Evolutionary conservation across 1,140 invertebrate genomes (phyloP).

Genomic region (Hesperophylax magnus): DNA sequence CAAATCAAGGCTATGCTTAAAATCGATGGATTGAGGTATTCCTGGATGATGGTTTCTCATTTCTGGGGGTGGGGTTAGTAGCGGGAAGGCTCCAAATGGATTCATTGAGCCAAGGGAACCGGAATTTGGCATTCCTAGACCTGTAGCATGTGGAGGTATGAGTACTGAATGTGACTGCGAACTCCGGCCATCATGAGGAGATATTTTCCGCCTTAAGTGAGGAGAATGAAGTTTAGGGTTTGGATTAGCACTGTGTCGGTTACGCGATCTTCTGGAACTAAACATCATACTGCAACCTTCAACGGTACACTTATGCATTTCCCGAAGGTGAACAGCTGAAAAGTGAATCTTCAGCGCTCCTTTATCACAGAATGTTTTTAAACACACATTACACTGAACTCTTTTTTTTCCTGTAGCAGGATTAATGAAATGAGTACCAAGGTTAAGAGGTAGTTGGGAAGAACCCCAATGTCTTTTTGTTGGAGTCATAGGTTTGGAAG

Average conservation of each 20-base stretch:
- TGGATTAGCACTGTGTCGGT: conserved; percentile 97
- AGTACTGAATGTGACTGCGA: conserved; percentile 87
- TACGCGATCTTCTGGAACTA: conserved; percentile 94
- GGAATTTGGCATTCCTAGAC: conserved; percentile 70
- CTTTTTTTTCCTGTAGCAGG: conserved; percentile 94
- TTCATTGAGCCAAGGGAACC: conserved; percentile 76
- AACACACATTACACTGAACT: conserved; percentile 97
- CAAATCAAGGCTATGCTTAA: conserved; percentile 78
- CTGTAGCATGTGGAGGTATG: conserved; percentile 79
- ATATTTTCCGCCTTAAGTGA: conserved; percentile 91
- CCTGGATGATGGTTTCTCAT: conserved; percentile 72
- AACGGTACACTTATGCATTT: conserved; percentile 99
- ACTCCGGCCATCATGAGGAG: conserved; percentile 92
- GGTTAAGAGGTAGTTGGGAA: conserved; percentile 83
- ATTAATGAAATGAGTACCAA: conserved; percentile 92
- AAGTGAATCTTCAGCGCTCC: conserved; percentile 99
- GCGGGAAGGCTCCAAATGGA: conserved; percentile 82
- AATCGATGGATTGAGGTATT: conserved; percentile 72
- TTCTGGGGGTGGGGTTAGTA: conserved; percentile 82
- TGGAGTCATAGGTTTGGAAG: conserved; percentile 87
- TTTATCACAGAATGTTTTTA: conserved; percentile 99
- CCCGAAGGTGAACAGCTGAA: conserved; percentile 97
- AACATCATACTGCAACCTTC: conserved; percentile 99
- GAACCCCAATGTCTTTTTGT: conserved; percentile 93
- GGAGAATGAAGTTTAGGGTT: conserved; percentile 99